Conservation (phyloP, 2,113 vertebrate genomes). For the Lepisosteus oculatus region DNA sequence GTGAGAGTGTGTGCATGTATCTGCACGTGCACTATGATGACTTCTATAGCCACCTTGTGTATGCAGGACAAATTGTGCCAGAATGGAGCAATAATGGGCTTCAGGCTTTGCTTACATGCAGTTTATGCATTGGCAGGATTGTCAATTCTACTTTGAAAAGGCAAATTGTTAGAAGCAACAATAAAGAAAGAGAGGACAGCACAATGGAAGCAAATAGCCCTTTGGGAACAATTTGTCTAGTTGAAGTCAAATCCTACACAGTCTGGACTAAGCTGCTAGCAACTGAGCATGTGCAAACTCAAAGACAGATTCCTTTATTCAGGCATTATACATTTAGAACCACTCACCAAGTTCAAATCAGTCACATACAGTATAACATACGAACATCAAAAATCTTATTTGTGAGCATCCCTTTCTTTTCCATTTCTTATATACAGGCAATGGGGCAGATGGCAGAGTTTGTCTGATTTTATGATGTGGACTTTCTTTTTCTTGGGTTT, state of each 20-base stretch:
- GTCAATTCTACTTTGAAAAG: constrained; percentile 39
- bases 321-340: not conserved
- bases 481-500: too few species aligned
- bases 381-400: too few species aligned
- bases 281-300: constrained; percentile 47
- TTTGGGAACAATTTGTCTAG: constrained; percentile 60
- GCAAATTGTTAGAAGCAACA: constrained; percentile 56
- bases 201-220: constrained; percentile 58
- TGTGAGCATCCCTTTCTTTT: too few species aligned
- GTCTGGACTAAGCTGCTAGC: constrained; percentile 32
- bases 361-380: too few species aligned
- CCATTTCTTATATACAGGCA: too few species aligned
- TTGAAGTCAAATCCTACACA: constrained; percentile 40
- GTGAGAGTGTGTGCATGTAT: constrained; percentile 7
- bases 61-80: too few species aligned
- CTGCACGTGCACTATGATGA: constrained; percentile 26
- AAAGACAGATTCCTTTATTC: not conserved
- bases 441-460: too few species aligned
- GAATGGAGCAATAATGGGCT: not conserved
- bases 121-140: not conserved
- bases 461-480: too few species aligned
- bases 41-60: too few species aligned
- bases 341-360: not conserved
- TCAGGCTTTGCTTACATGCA: not conserved
- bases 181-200: constrained; percentile 43